Percentiles rank a stretch among this genome's conserved stretches.
Conservation (phyloP, 2,888 invertebrate genomes). For the Nipponacmea schrenckii region DNA sequence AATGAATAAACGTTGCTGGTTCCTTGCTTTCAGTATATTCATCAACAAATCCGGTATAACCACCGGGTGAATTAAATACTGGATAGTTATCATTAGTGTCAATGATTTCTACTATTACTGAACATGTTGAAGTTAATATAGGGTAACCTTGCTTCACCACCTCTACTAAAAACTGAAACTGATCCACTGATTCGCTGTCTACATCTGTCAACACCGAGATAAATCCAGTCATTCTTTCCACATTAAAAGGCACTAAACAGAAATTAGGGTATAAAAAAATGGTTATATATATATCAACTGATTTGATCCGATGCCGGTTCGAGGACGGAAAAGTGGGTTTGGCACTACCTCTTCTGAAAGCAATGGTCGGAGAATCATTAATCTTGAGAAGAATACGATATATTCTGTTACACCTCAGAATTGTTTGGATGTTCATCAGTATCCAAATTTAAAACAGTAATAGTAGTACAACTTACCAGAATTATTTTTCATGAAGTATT, state of each 20-base stretch:
- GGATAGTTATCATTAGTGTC: conserved; percentile 39
- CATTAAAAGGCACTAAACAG: conserved; percentile 24
- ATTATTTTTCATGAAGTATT: conserved; percentile 10
- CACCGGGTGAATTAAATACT: conserved; percentile 18
- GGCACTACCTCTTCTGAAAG: too few relatives aligned
- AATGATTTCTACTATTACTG: conserved; percentile 25
- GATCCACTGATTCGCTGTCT: conserved; percentile 21
- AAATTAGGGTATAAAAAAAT: too few relatives aligned
- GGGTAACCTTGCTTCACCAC: conserved; percentile 19
- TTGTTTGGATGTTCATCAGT: too few relatives aligned
- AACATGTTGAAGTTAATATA: conserved; percentile 22
- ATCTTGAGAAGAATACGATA: too few relatives aligned
- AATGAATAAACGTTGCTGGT: background rate
- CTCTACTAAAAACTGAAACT: conserved; percentile 17
- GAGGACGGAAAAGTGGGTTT: too few relatives aligned
- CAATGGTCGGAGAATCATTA: too few relatives aligned
- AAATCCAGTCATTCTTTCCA: conserved; percentile 18
- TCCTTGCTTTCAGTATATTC: background rate
- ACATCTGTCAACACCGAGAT: conserved; percentile 14
- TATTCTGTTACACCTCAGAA: too few relatives aligned
- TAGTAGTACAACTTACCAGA: conserved; percentile 13
- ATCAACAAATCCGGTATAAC: conserved; percentile 6
- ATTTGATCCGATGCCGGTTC: too few relatives aligned
- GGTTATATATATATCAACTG: too few relatives aligned
- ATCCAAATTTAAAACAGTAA: too few relatives aligned